phyloP scores from a whole-genome alignment of 2,113 vertebrate species.

The Empidonax traillii region DNA sequence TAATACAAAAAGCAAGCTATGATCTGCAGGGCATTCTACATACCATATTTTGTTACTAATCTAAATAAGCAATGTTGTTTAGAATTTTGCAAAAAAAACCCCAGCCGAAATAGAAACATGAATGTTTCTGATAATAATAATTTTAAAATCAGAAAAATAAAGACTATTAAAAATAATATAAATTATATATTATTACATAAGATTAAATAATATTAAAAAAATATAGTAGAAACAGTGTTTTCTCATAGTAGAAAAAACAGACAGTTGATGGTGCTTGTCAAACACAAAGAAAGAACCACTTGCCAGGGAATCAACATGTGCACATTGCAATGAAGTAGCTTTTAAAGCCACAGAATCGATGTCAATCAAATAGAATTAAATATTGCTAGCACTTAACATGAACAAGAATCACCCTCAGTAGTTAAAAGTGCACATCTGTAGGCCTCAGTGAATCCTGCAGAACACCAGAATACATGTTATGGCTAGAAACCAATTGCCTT shows the following conservation, averaged over 20 bases:
- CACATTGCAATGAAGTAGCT: background rate
- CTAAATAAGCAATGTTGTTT: background rate
- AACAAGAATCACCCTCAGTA: background rate
- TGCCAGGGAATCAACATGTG: background rate
- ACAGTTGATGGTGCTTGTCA: background rate
- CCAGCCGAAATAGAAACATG: background rate
- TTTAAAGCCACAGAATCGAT: background rate
- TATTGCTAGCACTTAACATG: background rate
- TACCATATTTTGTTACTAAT: background rate
- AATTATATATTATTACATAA: background rate
- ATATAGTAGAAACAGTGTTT: background rate
- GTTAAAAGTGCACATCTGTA: background rate
- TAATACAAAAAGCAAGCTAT: background rate
- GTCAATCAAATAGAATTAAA: background rate
- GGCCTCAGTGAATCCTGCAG: background rate
- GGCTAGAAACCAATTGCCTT: fast-evolving
- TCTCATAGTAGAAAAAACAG: background rate
- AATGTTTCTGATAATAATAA: background rate
- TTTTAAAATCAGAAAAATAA: background rate
- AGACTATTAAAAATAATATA: background rate
- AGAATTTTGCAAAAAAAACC: background rate
- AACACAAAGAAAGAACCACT: background rate
- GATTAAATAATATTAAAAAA: background rate
- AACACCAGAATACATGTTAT: background rate
- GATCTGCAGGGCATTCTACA: background rate